These are phyloP conservation scores for Drosophila merina DNA, from an alignment of 2,888 invertebrate species.

Conservation along the genomic window DNA sequence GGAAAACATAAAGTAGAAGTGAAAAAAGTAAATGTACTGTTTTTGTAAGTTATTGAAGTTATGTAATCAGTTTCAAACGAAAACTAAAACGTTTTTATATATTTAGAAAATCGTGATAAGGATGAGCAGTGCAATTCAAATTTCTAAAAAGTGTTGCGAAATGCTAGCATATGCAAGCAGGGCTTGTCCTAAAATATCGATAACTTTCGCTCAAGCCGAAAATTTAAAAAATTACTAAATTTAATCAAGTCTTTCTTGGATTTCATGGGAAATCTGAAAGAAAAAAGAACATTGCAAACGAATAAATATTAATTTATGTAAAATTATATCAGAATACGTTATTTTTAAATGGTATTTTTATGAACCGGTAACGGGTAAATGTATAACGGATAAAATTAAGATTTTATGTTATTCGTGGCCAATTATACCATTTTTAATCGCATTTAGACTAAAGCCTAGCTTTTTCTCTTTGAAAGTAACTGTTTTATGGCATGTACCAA, in stretches of 20 bases:
- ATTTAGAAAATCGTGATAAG: neutral
- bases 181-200: neutral
- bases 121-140: neutral
- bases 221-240: neutral
- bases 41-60: neutral
- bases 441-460: too few species aligned
- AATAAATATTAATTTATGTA: neutral
- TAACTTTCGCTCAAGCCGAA: neutral
- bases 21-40: neutral
- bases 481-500: too few species aligned
- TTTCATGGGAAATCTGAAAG: neutral
- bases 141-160: neutral
- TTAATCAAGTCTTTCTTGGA: neutral
- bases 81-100: neutral
- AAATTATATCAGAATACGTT: neutral
- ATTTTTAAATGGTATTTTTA: slow-evolving; percentile 30
- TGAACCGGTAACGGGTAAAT: neutral
- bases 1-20: neutral
- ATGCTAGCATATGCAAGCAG: neutral
- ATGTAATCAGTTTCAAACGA: neutral
- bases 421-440: too few species aligned
- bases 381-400: too few species aligned
- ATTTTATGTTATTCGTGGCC: too few species aligned
- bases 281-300: neutral
- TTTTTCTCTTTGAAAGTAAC: too few species aligned